These are phyloP conservation scores for Oenanthe oenanthe DNA, from an alignment of 2,113 vertebrate species.

Conservation along the genomic window DNA sequence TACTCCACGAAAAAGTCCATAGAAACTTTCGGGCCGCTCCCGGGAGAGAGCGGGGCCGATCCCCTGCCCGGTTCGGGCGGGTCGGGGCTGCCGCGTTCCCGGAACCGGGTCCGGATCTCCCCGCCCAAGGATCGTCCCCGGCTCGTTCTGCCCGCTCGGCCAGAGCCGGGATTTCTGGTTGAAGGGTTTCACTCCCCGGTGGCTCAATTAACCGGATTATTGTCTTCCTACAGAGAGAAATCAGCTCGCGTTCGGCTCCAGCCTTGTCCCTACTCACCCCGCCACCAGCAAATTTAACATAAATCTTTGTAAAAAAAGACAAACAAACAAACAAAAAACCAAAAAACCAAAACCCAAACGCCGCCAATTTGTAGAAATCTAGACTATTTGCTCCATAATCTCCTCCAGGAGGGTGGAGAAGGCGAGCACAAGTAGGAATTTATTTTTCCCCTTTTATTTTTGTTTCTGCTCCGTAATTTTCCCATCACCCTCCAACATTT, in stretches of 20 bases:
- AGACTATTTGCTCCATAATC: neutral
- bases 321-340: neutral
- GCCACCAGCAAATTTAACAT: slow-evolving; percentile 60
- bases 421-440: neutral
- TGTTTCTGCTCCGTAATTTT: neutral
- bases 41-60: neutral
- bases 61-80: neutral
- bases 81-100: neutral
- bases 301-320: neutral
- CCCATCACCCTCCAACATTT: neutral
- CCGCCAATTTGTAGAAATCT: neutral
- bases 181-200: slow-evolving; percentile 86
- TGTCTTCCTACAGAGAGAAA: slow-evolving; percentile 86
- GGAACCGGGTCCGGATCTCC: neutral
- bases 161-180: slow-evolving; percentile 74
- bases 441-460: neutral
- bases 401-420: neutral
- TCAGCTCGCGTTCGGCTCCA: slow-evolving; percentile 78
- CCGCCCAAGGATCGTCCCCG: neutral
- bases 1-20: neutral
- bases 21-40: neutral
- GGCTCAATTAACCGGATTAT: slow-evolving; percentile 99
- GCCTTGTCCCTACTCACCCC: slow-evolving; percentile 38
- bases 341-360: neutral
- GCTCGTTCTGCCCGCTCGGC: neutral